These are phyloP conservation scores for Diaprepes abbreviatus DNA, from an alignment of 2,888 invertebrate species.

Conservation along the genomic window DNA sequence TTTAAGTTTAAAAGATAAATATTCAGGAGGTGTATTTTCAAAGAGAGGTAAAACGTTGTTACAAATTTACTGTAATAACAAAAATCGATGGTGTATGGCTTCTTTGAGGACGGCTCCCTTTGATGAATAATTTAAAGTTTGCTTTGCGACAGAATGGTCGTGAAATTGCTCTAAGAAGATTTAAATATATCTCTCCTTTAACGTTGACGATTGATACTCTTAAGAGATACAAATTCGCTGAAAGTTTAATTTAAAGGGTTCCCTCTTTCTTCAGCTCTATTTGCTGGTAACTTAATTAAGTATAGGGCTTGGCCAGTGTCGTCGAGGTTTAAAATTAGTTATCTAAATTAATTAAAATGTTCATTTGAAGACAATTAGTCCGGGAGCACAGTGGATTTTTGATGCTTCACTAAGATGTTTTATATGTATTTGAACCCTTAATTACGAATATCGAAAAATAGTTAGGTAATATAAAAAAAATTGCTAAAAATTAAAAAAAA, in stretches of 20 bases:
- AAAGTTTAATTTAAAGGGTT: conserved; percentile 25
- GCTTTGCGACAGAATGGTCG: conserved; percentile 35
- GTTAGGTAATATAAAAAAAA: too few species aligned
- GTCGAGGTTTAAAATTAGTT: not conserved
- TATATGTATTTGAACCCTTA: too few species aligned
- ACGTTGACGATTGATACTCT: conserved; percentile 31
- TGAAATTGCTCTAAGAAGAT: conserved; percentile 41
- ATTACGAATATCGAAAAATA: too few species aligned
- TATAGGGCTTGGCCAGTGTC: not conserved
- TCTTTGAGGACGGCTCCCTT: conserved; percentile 23
- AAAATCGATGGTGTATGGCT: conserved; percentile 37
- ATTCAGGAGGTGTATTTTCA: conserved; percentile 40
- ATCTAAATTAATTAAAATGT: not conserved
- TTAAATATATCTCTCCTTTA: conserved; percentile 37
- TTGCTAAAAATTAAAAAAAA: too few species aligned
- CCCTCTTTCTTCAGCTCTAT: conserved; percentile 5
- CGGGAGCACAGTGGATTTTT: too few species aligned
- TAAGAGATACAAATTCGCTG: conserved; percentile 27
- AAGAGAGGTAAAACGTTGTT: conserved; percentile 42
- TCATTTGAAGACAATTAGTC: too few species aligned
- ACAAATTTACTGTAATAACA: conserved; percentile 41
- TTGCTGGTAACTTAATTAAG: conserved; percentile 18
- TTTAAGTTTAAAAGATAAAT: conserved; percentile 41
- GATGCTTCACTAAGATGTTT: too few species aligned
- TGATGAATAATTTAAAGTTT: conserved; percentile 45